A percentile compares a stretch with the other conserved stretches of the same genome.
phyloP scores from a whole-genome alignment of 2,888 invertebrate species.

The Liposcelis brunnea region DNA sequence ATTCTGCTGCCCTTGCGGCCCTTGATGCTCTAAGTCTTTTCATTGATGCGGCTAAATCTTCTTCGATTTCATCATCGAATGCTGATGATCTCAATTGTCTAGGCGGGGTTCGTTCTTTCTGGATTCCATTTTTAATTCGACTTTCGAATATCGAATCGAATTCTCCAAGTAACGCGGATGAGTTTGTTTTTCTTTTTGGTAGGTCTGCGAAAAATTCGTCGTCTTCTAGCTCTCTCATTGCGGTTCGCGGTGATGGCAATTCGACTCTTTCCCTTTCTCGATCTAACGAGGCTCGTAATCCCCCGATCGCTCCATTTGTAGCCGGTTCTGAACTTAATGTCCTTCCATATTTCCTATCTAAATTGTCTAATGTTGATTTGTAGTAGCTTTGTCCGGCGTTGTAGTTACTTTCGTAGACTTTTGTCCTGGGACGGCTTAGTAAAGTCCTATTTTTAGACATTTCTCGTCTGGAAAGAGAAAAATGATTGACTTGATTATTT shows the following conservation, averaged over 20 bases:
- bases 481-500: too few species aligned
- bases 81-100: neutral
- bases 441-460: too few species aligned
- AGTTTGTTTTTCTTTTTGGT: conserved; percentile 9
- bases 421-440: conserved; percentile 47
- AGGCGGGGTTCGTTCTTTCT: conserved; percentile 2
- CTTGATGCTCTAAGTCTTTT: conserved; percentile 30
- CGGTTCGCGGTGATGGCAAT: too few species aligned
- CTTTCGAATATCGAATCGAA: conserved; percentile 14
- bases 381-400: conserved; percentile 72
- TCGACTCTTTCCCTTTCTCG: conserved; percentile 22
- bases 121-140: conserved; percentile 8
- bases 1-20: conserved; percentile 30
- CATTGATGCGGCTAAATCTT: conserved; percentile 28
- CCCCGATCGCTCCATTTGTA: conserved; percentile 20
- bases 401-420: conserved; percentile 73
- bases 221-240: neutral
- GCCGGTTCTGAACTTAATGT: conserved; percentile 24
- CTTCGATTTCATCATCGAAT: conserved; percentile 26
- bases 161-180: conserved; percentile 13
- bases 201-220: conserved; percentile 4
- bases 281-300: conserved; percentile 26
- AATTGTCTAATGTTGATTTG: conserved; percentile 53
- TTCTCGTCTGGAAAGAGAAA: conserved; percentile 9
- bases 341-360: conserved; percentile 50